phyloP scores from a whole-genome alignment of 2,113 vertebrate genomes.

The Petroica traversi region DNA sequence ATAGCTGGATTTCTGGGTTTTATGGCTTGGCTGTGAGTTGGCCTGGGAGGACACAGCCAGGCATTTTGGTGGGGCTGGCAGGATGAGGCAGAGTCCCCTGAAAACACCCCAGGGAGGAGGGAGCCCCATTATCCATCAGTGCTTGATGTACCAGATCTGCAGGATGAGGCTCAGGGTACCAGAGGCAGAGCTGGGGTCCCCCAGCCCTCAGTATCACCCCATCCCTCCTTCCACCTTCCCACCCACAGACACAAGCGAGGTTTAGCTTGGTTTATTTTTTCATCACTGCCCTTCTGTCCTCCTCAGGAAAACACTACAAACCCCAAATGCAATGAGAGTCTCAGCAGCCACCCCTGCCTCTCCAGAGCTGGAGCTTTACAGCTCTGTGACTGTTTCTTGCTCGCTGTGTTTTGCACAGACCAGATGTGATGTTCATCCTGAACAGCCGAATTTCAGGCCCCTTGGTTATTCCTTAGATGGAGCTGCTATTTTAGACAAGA shows the following conservation, averaged over 20 bases:
- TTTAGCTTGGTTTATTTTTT: not conserved
- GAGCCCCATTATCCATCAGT: fast-evolving
- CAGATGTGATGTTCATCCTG: slow-evolving; percentile 20
- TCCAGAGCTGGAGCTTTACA: not conserved
- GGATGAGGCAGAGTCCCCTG: not conserved
- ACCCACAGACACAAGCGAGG: not conserved
- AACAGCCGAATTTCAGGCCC: not conserved
- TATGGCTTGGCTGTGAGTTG: not conserved
- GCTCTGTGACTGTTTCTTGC: not conserved
- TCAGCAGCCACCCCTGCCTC: not conserved
- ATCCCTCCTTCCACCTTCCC: not conserved
- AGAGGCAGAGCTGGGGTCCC: not conserved
- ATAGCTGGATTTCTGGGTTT: not conserved
- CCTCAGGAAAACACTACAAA: not conserved
- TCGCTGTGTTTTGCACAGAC: slow-evolving; percentile 21
- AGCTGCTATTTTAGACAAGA: slow-evolving; percentile 47
- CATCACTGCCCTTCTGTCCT: not conserved
- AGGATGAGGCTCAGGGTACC: not conserved
- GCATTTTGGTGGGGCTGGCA: not conserved
- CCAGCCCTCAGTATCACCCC: not conserved
- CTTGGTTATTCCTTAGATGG: slow-evolving; percentile 13
- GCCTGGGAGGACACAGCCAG: not conserved
- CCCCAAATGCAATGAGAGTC: not conserved
- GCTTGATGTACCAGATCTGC: fast-evolving
- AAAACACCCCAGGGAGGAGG: not conserved